Percentiles rank a stretch among this genome's conserved stretches.
phyloP scores from a whole-genome alignment of 2,797 vertebrate species.

The Argentina silus region DNA sequence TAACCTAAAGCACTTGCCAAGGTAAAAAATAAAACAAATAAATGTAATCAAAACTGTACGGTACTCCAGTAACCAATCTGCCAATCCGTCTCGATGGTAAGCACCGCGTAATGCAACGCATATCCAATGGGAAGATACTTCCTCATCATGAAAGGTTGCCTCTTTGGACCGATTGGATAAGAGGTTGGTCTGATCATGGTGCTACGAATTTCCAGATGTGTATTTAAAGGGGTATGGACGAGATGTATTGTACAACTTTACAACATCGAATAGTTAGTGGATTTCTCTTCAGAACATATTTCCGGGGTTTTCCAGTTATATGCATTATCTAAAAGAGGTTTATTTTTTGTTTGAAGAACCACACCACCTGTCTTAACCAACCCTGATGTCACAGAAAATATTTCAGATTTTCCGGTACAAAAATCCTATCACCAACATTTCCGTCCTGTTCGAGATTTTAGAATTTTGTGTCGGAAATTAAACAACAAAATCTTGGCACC shows the following conservation, averaged over 20 bases:
- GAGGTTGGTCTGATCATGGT: constrained; percentile 54
- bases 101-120: not conserved
- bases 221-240: not conserved
- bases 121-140: constrained; percentile 40
- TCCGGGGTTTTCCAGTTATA: no score
- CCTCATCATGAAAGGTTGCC: constrained; percentile 8
- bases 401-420: no score
- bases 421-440: no score
- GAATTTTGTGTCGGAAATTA: no score
- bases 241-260: not conserved
- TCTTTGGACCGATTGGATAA: constrained; percentile 44
- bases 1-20: not conserved
- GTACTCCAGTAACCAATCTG: not conserved
- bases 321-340: no score
- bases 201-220: constrained; percentile 22
- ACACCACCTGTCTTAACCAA: no score
- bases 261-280: no score
- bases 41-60: not conserved
- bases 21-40: not conserved
- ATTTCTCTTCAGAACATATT: no score
- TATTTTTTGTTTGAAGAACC: no score
- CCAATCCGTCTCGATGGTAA: not conserved
- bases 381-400: no score
- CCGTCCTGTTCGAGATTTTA: no score
- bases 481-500: no score